phyloP scores from a whole-genome alignment of 1,140 invertebrate species.

The Drosophila mauritiana region DNA sequence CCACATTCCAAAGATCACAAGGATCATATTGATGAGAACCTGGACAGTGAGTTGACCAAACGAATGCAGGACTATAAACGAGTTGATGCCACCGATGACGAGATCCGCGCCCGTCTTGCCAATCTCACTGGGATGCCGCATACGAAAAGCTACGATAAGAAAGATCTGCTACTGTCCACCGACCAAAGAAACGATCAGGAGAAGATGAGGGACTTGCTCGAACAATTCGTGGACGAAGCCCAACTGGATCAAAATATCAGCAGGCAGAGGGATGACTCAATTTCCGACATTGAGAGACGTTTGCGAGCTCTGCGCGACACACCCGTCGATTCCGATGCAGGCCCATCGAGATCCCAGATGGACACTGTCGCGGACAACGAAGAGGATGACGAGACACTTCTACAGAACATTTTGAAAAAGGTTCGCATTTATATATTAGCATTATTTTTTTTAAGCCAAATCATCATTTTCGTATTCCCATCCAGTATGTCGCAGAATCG shows the following conservation, averaged over 20 bases:
- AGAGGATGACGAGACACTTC: slow-evolving; percentile 77
- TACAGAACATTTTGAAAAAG: slow-evolving; percentile 83
- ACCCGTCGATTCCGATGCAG: slow-evolving; percentile 40
- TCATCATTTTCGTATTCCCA: background rate
- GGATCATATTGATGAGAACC: slow-evolving; percentile 69
- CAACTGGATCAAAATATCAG: slow-evolving; percentile 85
- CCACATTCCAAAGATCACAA: slow-evolving; percentile 31
- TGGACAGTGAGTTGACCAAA: slow-evolving; percentile 85
- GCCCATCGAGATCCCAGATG: slow-evolving; percentile 32
- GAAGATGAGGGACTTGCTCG: slow-evolving; percentile 87
- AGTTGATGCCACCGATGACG: slow-evolving; percentile 79
- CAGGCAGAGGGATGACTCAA: slow-evolving; percentile 85
- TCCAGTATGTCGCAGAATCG: slow-evolving; percentile 73
- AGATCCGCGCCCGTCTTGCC: slow-evolving; percentile 86
- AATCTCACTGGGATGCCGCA: slow-evolving; percentile 86
- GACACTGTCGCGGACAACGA: slow-evolving; percentile 84
- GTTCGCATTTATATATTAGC: slow-evolving; percentile 7
- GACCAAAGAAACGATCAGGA: slow-evolving; percentile 87
- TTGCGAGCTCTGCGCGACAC: slow-evolving; percentile 82
- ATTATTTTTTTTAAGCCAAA: no score
- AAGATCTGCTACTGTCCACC: slow-evolving; percentile 72
- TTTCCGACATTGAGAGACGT: slow-evolving; percentile 85
- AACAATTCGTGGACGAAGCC: slow-evolving; percentile 86
- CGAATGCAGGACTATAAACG: slow-evolving; percentile 87
- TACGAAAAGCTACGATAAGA: slow-evolving; percentile 71